These are phyloP conservation scores for Hydrotaea cyrtoneurina DNA, from an alignment of 2,888 invertebrate species.

Conservation along the genomic window DNA sequence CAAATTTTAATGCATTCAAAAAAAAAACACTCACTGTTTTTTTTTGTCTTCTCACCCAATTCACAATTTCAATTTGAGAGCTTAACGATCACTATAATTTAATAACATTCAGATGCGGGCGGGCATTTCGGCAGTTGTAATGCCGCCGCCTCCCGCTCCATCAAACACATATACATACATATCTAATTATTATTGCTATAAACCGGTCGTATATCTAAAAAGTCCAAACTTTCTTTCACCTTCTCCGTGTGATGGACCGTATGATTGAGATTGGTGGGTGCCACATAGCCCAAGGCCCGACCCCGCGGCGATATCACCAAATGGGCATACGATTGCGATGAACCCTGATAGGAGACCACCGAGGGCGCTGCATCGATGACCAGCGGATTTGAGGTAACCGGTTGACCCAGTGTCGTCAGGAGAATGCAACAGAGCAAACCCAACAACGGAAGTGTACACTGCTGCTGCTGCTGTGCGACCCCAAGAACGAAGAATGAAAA, in stretches of 20 bases:
- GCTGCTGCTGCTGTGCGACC: background rate
- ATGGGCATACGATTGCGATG: slow-evolving; percentile 75
- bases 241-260: slow-evolving; percentile 72
- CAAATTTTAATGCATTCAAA: background rate
- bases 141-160: no score
- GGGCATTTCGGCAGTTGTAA: background rate
- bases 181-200: slow-evolving; percentile 68
- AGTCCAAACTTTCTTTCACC: slow-evolving; percentile 66
- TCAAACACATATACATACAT: background rate
- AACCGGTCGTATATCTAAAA: slow-evolving; percentile 73
- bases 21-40: slow-evolving; percentile 22
- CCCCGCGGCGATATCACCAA: slow-evolving; percentile 78
- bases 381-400: slow-evolving; percentile 63
- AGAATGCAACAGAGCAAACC: slow-evolving; percentile 30
- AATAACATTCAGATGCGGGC: slow-evolving; percentile 15
- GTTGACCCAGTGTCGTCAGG: slow-evolving; percentile 18
- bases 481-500: no score
- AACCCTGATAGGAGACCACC: slow-evolving; percentile 77
- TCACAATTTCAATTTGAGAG: slow-evolving; percentile 5
- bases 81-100: background rate
- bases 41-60: background rate
- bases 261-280: slow-evolving; percentile 75
- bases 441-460: slow-evolving; percentile 35
- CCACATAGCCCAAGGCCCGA: slow-evolving; percentile 75
- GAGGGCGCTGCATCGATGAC: slow-evolving; percentile 76